Base-by-base conservation (phyloP, 2,888 invertebrate species). In the Dilophus febrilis region DNA sequence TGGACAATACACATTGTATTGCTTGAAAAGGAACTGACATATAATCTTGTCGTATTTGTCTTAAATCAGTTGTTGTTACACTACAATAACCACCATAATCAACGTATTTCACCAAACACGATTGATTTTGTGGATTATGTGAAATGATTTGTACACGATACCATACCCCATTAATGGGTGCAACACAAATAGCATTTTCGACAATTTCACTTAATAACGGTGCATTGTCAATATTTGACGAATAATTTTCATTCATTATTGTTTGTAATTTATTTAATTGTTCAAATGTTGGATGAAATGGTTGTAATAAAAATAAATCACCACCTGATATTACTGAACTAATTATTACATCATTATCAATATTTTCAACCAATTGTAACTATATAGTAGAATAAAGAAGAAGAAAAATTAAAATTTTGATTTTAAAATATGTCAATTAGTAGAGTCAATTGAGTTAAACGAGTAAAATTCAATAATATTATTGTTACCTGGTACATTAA, bases 1-100 rank as follows among this genome's bases (percentile, higher is more conserved):
- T 80, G n/a, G 88, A 88, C 54, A 98, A 67, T 58, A 81, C 74
- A 57, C 94, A 90, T 68, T 98, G 97, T 37, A 87, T 82, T 42
- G 95, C 90, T 73, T 97, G 95, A 74, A 97, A 97, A 40, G 97
- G 97, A 59, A 95, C 69, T 42, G 78, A 70, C 72, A 94, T 80
- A 61, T 91, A 94, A 64, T 97, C 94, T 40, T 79, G 79, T 51
- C 91, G 74, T 50, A 98, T 92, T 67, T 95, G 92, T 56, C 87
- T 77, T 55, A 97, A 72, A 48, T 75, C 71, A 41, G 73, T 68
- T 49, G 80, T 78, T 50, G 77, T 74, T 40, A 92, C 72, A 43
- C 73, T 73, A 53, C 79, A 74, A 61, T 84, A 97, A 38, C 97
- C 97, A 37, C 98, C 98, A 53, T 88, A 90, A 66, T 98, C 98